Evolutionary conservation across 2,888 invertebrate genomes (phyloP), one percentile per base, ranked within the genome.

Genomic region (Parelbella ahira): DNA sequence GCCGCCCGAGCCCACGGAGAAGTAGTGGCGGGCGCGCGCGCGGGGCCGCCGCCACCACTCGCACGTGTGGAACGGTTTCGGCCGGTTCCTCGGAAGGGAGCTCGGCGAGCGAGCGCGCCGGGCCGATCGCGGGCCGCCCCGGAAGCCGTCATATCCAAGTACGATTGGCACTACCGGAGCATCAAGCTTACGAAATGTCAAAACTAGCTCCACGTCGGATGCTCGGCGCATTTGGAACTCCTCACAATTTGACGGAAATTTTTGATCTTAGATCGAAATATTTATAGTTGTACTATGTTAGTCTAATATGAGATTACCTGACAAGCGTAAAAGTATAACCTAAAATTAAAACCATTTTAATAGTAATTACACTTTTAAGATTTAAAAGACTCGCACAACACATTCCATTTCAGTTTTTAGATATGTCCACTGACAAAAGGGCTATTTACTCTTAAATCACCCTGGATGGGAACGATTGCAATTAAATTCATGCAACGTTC

Each of bases 341-440:
- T 41, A 53, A 28, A 21, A 28, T 6, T 58, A 19, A 11, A 27
- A 27, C 54, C 58, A 53, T 64, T 58, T 61, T 53, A 49, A 52
- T 30, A 62, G 56, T 71, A 72, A 72, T 79, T 76, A 77, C 81
- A 80, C 76, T 79, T 80, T 78, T 67, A 62, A 64, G n/a, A n/a
- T n/a, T n/a, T 70, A 49, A 24, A 32, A 24, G 24, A 25, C 18
- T 39, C 24, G 11, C 10, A n/a, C 21, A 18, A 15, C 19, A 39
- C 39, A 39, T 39, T 39, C 39, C 32, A 25, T 19, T 39, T 25
- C 18, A 19, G 7, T 25, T 32, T 20, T 8, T 12, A n/a, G 20
- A 28, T 20, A 37, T 12, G 21, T 21, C 21, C 6, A 5, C 20
- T 28, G 13, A 28, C 8, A 27, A 37, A 6, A 32, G 5, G n/a